Evolutionary conservation across 2,797 vertebrate species (phyloP).

Genomic region (Aplochiton taeniatus): DNA sequence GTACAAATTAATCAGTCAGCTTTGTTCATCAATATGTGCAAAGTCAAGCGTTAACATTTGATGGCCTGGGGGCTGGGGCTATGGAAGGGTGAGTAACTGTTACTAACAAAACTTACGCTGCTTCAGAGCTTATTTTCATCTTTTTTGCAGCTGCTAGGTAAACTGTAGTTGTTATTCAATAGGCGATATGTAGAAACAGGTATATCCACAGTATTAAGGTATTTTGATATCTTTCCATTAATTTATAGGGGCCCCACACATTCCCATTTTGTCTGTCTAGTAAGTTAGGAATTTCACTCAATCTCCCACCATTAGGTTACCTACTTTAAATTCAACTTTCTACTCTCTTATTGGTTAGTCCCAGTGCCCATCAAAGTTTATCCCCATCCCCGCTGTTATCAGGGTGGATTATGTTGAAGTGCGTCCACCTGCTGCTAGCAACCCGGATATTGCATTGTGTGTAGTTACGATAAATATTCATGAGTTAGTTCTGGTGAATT

Average conservation of each 20-base stretch:
- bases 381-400: constrained; percentile 29
- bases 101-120: neutral
- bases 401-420: constrained; percentile 31
- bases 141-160: too few species aligned
- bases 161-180: too few species aligned
- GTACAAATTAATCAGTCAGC: constrained; percentile 26
- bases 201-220: too few species aligned
- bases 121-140: neutral
- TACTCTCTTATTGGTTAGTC: neutral
- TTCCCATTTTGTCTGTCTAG: too few species aligned
- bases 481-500: constrained; percentile 53
- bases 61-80: constrained; percentile 4
- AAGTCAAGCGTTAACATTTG: constrained; percentile 56
- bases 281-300: neutral
- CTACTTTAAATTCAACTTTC: neutral
- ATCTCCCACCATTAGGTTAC: neutral
- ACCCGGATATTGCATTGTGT: constrained; percentile 2
- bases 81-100: neutral
- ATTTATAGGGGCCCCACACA: too few species aligned
- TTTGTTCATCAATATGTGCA: constrained; percentile 25
- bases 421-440: constrained; percentile 30
- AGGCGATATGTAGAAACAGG: too few species aligned
- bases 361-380: constrained; percentile 11
- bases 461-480: constrained; percentile 58
- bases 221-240: too few species aligned